Conservation (phyloP, 1,140 invertebrate species). For the Scylla paramamosain region DNA sequence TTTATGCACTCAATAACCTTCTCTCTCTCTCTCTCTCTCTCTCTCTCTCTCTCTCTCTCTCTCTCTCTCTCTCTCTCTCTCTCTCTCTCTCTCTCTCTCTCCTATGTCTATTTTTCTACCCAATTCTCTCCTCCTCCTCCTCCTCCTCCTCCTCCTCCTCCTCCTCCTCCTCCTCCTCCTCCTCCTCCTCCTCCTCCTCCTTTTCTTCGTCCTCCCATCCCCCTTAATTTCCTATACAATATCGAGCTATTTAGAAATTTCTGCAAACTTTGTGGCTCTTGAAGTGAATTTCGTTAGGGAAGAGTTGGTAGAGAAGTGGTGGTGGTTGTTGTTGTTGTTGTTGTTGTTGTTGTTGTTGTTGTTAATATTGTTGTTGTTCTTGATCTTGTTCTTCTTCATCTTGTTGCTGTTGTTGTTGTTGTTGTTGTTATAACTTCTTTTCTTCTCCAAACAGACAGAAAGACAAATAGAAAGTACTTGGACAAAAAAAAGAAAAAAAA, state of each 20-base stretch:
- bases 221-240: neutral
- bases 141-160: neutral
- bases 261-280: neutral
- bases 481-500: too few relatives aligned
- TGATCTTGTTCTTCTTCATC: too few relatives aligned
- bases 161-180: too few relatives aligned
- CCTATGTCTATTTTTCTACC: neutral
- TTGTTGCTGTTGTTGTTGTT: too few relatives aligned
- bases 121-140: neutral
- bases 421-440: too few relatives aligned
- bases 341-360: too few relatives aligned
- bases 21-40: neutral
- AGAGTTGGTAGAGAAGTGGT: neutral
- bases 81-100: neutral
- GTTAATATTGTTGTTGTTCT: too few relatives aligned
- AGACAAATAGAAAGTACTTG: too few relatives aligned
- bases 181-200: neutral
- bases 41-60: neutral
- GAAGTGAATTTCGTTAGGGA: neutral
- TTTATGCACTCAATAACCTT: neutral
- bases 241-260: neutral
- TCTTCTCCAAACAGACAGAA: too few relatives aligned
- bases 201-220: neutral
- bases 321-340: too few relatives aligned
- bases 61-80: neutral